Percentiles rank a stretch among this genome's conserved stretches.
Conservation (phyloP, 2,797 vertebrate species). For the Falco columbarius region DNA sequence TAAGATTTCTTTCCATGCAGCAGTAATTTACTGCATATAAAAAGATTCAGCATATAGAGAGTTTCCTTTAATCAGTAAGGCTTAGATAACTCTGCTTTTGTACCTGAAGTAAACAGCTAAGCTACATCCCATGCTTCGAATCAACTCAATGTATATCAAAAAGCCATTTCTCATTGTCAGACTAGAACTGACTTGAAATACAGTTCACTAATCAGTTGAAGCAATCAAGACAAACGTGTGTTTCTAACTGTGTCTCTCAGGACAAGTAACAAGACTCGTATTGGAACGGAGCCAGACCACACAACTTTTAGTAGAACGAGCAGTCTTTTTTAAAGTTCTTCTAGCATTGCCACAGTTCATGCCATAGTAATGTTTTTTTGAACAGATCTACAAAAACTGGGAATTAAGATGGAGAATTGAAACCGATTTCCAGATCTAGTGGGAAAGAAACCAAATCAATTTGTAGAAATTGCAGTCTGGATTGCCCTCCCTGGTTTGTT, state of each 20-base stretch:
- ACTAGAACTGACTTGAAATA: neutral
- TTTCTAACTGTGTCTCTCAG: neutral
- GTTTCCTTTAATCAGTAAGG: conserved; percentile 39
- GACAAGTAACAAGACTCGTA: neutral
- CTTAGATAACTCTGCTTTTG: neutral
- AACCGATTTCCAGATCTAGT: neutral
- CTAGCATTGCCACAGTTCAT: neutral
- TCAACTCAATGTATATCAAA: neutral
- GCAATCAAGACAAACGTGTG: neutral
- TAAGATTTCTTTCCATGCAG: neutral
- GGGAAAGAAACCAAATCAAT: neutral
- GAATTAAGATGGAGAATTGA: neutral
- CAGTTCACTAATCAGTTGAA: neutral
- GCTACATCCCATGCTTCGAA: neutral
- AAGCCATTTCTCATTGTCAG: neutral
- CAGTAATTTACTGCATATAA: neutral
- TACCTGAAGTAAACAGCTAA: neutral
- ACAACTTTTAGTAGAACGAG: neutral
- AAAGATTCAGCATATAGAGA: neutral
- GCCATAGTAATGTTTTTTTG: neutral
- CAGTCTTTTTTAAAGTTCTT: neutral
- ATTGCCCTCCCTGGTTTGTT: neutral
- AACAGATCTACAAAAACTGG: neutral
- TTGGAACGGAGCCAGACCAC: neutral
- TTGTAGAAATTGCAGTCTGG: neutral